Evolutionary conservation across 1,140 invertebrate genomes (phyloP), one percentile per base, ranked within the genome.

Genomic region (Hylyphantes graminicola): DNA sequence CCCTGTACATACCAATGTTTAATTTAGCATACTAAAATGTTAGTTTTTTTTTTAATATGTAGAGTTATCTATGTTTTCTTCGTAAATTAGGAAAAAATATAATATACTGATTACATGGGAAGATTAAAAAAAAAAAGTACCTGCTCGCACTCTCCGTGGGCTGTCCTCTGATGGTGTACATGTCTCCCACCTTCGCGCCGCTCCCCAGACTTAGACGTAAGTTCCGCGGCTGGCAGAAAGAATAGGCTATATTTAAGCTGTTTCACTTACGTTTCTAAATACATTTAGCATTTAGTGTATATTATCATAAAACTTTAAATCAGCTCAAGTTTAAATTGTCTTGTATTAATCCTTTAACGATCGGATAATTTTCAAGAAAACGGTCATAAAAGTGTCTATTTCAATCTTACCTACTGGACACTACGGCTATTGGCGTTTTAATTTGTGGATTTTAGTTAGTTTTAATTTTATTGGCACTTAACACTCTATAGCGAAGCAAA

Each of bases 111-210:
- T 21, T 19, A 19, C 10, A 19, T 64, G 12, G 35, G 11, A 64
- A 57, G 55, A 8, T n/a, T 17, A n/a, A 21, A 17, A 70, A 80
- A 11, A 80, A 6, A 55, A 57, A 65, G 11, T 54, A 83, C 79
- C 67, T 78, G 17, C 83, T 75, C 11, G 85, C 85, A 13, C 77
- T 79, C 10, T 57, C 57, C 9, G 72, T 77, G 64, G 67, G 64
- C 17, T 73, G 63, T 48, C 85, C 85, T 82, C 61, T 50, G 63
- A 86, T 70, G 35, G 35, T 72, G 51, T 77, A 63, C 48, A 83
- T 53, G 51, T 86, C 85, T 19, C 85, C 85, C 74, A 86, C 67
- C 48, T 77, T 78, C 19, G 35, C 67, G n/a, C 79, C 73, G 13
- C 68, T 19, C 21, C 78, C 78, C 19, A 86, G 48, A 15, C 64